Evolutionary conservation across 2,888 invertebrate species (phyloP), one percentile per base, ranked within the genome.

Genomic region (Formica aserva): DNA sequence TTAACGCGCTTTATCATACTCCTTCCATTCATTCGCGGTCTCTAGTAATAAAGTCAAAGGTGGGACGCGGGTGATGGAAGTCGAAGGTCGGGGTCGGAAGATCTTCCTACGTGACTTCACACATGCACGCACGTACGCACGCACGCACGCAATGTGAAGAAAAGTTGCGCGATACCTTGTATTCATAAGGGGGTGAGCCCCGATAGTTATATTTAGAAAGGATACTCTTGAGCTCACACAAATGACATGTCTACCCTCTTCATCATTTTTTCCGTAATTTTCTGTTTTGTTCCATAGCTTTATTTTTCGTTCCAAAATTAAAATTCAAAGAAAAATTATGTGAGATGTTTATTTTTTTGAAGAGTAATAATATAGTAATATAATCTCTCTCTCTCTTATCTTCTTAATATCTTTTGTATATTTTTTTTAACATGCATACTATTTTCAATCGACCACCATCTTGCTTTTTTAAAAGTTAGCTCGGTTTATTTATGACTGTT

Each of bases 1-100:
- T 93, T 90, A 91, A 91, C 90, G 87, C 90, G 89, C 91, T 91
- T 91, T 91, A 92, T 91, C 91, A 91, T 91, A 77, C 90, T 88
- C 87, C 88, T 90, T 91, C 91, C 91, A 91, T 92, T 92, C 91
- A 92, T 89, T 92, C 89, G 91, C 90, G 87, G 87, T 88, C 85
- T 86, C 88, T 89, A 85, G 83, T 91, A 91, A 92, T 92, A 92
- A 92, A 93, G 91, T 80, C 81, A 83, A 83, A 66, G 85, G 87
- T 78, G 78, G 74, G 74, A 81, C 67, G 84, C 78, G 76, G 62
- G 35, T 75, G 75, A 67, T 81, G 71, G 76, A 89, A 75, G 81
- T 75, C 76, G 63, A 65, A 75, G 76, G 76, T 82, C 78, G 78
- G 38, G 62, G 80, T 71, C 85, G 83, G 84, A 84, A 84, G 90